phyloP scores from a whole-genome alignment of 2,113 vertebrate species.

The Neodon shergylaensis region DNA sequence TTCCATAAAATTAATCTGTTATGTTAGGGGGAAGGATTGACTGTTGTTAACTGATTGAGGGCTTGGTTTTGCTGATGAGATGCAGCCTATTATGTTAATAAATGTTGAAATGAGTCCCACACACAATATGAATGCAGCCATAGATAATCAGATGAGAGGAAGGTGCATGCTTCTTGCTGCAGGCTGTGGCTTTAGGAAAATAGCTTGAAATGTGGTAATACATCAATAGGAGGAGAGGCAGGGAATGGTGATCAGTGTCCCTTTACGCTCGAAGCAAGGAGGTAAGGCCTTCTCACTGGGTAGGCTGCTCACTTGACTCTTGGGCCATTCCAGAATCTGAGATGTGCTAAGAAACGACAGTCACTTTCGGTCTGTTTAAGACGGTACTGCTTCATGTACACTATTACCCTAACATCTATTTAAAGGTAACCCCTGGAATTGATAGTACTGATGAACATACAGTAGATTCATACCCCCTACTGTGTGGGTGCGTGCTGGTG shows the following conservation, averaged over 20 bases:
- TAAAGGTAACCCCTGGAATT: neutral
- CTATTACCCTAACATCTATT: neutral
- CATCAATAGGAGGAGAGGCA: neutral
- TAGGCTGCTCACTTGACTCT: neutral
- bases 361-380: neutral
- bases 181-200: neutral
- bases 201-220: neutral
- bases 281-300: accelerated
- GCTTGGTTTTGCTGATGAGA: neutral
- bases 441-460: neutral
- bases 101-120: neutral
- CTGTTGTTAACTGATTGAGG: neutral
- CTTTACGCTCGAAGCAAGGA: neutral
- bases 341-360: neutral
- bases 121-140: neutral
- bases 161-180: accelerated
- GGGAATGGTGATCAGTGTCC: neutral
- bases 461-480: too few relatives aligned
- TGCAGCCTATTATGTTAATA: neutral
- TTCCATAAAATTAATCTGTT: neutral
- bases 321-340: neutral
- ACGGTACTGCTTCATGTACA: neutral
- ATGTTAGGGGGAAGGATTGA: neutral
- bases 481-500: neutral
- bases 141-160: neutral